Evolutionary conservation across 2,113 vertebrate species (phyloP).

Genomic region (Gila orcuttii): DNA sequence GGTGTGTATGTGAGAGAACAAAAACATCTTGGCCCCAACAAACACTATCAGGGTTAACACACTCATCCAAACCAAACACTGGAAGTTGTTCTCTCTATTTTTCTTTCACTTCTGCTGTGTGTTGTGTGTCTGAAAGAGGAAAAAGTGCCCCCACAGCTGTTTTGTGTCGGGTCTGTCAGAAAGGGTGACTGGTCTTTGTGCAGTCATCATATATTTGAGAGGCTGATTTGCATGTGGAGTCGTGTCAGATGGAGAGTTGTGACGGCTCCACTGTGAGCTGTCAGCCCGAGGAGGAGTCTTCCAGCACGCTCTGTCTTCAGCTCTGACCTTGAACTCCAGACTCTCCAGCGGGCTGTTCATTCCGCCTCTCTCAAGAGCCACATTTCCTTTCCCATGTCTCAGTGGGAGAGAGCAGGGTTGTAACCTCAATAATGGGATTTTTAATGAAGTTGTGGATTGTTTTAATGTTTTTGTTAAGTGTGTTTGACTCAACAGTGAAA

Average conservation of each 20-base stretch:
- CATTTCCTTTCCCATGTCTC: conserved; percentile 25
- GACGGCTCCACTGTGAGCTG: conserved; percentile 36
- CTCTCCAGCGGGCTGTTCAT: background rate
- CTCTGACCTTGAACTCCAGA: conserved; percentile 29
- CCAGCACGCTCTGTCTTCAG: background rate
- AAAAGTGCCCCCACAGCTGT: conserved; percentile 18
- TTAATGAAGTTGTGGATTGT: conserved; percentile 11
- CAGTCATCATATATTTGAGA: conserved; percentile 27
- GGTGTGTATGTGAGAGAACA: background rate
- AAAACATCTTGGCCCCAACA: background rate
- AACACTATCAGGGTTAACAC: background rate
- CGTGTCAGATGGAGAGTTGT: conserved; percentile 24
- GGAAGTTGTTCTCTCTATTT: background rate
- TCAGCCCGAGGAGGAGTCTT: conserved; percentile 34
- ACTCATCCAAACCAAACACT: background rate
- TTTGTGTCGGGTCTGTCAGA: conserved; percentile 19
- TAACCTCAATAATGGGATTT: conserved; percentile 32
- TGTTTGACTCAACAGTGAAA: background rate
- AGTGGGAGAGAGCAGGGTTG: conserved; percentile 7
- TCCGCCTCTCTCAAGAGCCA: conserved; percentile 2
- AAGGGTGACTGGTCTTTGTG: conserved; percentile 24
- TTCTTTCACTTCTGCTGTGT: background rate
- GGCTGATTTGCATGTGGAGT: conserved; percentile 45
- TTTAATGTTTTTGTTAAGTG: conserved; percentile 31
- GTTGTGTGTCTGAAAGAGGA: conserved; percentile 10